Conservation (phyloP, 2,113 vertebrate genomes). For the Parus major region DNA sequence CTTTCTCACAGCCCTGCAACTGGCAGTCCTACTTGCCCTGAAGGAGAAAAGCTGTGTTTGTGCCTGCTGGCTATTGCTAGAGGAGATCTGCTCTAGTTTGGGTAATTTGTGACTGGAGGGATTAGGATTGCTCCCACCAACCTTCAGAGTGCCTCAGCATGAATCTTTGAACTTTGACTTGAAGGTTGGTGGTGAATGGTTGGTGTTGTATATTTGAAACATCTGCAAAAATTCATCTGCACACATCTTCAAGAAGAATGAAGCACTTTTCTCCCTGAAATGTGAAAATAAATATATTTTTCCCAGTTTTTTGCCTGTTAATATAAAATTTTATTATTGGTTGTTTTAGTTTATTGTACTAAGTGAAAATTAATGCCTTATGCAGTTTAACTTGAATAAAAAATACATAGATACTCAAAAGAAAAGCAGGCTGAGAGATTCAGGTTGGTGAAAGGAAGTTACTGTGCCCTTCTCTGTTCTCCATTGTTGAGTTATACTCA, state of each 20-base stretch:
- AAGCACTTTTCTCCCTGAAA: background rate
- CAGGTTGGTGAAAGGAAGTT: background rate
- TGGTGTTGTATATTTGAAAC: background rate
- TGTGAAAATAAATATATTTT: background rate
- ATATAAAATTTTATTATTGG: background rate
- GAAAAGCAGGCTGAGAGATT: background rate
- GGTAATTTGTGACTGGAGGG: background rate
- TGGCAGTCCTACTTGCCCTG: background rate
- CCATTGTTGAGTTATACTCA: background rate
- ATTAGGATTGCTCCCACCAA: background rate
- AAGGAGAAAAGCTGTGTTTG: background rate
- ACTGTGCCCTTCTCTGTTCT: background rate
- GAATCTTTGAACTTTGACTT: background rate
- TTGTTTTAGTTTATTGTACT: background rate
- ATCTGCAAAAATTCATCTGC: background rate
- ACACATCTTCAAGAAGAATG: background rate
- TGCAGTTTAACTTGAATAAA: background rate
- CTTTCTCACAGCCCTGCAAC: background rate
- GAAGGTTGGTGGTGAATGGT: background rate
- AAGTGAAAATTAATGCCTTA: background rate
- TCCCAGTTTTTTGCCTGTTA: background rate
- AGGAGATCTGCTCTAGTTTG: background rate
- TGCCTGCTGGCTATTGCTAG: background rate
- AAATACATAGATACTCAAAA: background rate
- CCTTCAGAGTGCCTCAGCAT: background rate